Evolutionary conservation across 2,797 vertebrate species (phyloP).

Genomic region (Apogon hyalosoma): DNA sequence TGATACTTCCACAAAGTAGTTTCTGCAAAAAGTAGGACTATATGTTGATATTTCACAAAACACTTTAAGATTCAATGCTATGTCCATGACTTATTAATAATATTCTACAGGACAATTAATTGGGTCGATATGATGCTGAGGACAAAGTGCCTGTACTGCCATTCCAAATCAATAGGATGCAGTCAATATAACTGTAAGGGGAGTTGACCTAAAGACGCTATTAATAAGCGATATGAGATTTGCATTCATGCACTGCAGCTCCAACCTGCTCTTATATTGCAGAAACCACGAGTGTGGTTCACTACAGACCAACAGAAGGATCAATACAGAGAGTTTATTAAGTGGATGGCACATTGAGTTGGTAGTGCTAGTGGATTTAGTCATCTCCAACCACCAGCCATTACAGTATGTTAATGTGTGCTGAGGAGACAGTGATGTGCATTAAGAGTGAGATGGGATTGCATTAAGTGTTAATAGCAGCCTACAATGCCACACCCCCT

Average conservation of each 20-base stretch:
- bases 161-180: conserved; percentile 26
- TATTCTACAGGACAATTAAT: conserved; percentile 24
- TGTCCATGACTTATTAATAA: not conserved
- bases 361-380: conserved; percentile 28
- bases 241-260: conserved; percentile 1
- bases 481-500: conserved; percentile 47
- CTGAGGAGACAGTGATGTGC: conserved; percentile 40
- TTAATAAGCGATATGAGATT: conserved; percentile 21
- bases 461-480: conserved; percentile 63
- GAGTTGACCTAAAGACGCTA: not conserved
- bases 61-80: not conserved
- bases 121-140: conserved; percentile 21
- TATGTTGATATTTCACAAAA: not conserved
- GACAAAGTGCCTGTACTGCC: conserved; percentile 23
- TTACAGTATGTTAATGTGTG: conserved; percentile 47
- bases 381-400: conserved; percentile 28
- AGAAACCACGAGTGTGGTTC: conserved; percentile 24
- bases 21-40: not conserved
- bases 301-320: not conserved
- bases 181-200: conserved; percentile 11
- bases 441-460: conserved; percentile 42
- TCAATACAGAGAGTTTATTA: conserved; percentile 55
- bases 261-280: conserved; percentile 14
- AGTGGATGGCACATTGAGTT: conserved; percentile 28
- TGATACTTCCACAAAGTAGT: conserved; percentile 1